These are phyloP conservation scores for Vulpes lagopus DNA, from an alignment of 2,113 vertebrate genomes.

Conservation along the genomic window DNA sequence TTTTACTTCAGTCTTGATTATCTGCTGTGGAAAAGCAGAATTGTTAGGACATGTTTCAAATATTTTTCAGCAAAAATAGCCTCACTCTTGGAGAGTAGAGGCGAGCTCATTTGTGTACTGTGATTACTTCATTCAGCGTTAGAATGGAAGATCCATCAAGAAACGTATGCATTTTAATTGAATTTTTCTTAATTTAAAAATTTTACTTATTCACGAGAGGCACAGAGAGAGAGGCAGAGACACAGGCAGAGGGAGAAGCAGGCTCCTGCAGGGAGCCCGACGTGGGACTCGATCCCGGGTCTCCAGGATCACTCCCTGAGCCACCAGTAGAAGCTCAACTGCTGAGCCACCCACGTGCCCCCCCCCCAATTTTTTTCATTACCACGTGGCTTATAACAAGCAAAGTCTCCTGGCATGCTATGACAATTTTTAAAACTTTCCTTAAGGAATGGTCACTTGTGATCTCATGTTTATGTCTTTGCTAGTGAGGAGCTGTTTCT, in stretches of 20 bases:
- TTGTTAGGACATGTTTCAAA: neutral
- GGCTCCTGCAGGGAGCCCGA: no score
- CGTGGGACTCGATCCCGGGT: no score
- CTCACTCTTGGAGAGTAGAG: neutral
- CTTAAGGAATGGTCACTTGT: neutral
- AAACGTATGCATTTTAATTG: neutral
- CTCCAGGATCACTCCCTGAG: no score
- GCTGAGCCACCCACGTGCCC: no score
- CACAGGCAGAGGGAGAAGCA: no score
- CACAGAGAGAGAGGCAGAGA: no score
- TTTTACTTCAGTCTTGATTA: neutral
- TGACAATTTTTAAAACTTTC: slow-evolving; percentile 75
- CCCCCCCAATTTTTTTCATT: neutral
- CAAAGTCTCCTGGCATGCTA: neutral
- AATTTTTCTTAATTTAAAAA: neutral
- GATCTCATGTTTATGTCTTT: neutral
- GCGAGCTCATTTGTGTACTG: neutral
- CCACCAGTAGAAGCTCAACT: no score
- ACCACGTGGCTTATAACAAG: neutral
- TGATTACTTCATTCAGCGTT: neutral
- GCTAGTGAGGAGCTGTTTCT: slow-evolving; percentile 64
- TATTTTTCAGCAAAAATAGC: neutral
- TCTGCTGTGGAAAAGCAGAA: neutral
- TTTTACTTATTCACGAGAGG: no score
- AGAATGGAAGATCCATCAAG: neutral